A percentile compares a stretch with the other conserved stretches of the same genome.
These are phyloP conservation scores for Cynopterus sphinx DNA, from an alignment of 2,797 vertebrate species.

Conservation along the genomic window DNA sequence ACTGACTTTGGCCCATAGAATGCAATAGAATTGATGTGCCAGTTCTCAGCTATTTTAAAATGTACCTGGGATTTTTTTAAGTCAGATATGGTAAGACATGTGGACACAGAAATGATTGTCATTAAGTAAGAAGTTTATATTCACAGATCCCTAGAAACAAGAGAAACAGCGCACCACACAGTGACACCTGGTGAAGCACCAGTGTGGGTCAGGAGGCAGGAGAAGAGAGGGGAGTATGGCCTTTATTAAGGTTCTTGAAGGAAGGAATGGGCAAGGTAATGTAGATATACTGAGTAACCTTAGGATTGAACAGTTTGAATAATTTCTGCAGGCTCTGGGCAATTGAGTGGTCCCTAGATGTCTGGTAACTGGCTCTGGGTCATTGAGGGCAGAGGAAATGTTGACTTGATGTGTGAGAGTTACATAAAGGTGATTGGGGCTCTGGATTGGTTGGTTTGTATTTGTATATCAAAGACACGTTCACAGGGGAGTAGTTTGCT, in stretches of 20 bases:
- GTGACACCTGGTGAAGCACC: neutral
- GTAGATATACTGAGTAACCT: neutral
- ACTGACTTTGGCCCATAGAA: neutral
- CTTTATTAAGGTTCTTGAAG: neutral
- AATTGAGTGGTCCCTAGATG: neutral
- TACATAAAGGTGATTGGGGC: neutral
- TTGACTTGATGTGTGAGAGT: neutral
- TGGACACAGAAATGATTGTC: neutral
- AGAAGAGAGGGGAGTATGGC: neutral
- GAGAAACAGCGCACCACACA: no score
- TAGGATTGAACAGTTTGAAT: neutral
- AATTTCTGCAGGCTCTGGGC: neutral
- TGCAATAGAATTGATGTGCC: neutral
- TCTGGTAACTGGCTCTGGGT: neutral
- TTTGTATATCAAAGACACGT: neutral
- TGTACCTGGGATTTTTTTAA: neutral
- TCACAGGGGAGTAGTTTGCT: neutral
- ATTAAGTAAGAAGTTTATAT: neutral
- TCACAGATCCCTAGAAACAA: neutral
- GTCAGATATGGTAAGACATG: neutral
- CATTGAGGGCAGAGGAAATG: no score
- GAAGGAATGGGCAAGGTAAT: neutral
- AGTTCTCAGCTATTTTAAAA: neutral
- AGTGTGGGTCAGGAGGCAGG: neutral
- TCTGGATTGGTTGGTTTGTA: neutral